A percentile compares a stretch with the other conserved stretches of the same genome.
Evolutionary conservation across 2,888 invertebrate genomes (phyloP).

Genomic region (Protonemura montana): DNA sequence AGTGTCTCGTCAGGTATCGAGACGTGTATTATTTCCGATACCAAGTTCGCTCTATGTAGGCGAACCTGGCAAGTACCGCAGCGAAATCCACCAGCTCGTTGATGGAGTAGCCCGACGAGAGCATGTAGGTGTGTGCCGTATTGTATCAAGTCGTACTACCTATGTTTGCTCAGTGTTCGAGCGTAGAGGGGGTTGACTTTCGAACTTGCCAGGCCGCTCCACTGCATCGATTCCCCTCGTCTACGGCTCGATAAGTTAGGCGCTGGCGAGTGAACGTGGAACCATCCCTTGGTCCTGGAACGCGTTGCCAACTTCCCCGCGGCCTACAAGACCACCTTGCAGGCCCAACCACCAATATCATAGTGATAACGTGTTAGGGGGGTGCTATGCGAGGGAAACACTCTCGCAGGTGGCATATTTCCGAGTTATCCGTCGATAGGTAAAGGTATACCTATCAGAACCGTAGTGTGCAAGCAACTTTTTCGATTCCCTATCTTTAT

Average conservation of each 20-base stretch:
- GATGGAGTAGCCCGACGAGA: neutral
- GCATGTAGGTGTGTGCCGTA: neutral
- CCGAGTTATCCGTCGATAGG: conserved; percentile 24
- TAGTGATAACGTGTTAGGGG: conserved; percentile 33
- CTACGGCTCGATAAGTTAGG: conserved; percentile 28
- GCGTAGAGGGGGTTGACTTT: conserved; percentile 30
- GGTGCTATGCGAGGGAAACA: neutral
- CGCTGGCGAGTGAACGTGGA: neutral
- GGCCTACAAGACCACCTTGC: neutral
- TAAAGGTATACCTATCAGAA: neutral
- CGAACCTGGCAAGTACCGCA: too few species aligned
- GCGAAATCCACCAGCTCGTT: too few species aligned
- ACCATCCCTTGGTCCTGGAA: neutral
- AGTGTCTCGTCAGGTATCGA: too few species aligned
- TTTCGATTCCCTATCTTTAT: conserved; percentile 18
- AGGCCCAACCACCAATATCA: neutral
- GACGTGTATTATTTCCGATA: too few species aligned
- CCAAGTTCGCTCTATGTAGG: too few species aligned
- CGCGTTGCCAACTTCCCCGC: neutral
- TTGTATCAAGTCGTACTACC: conserved; percentile 22
- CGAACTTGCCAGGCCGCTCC: conserved; percentile 22
- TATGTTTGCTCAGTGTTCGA: conserved; percentile 33
- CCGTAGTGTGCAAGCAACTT: conserved; percentile 8
- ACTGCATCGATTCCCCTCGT: conserved; percentile 22
- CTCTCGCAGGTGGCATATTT: conserved; percentile 40